Evolutionary conservation across 2,113 vertebrate species (phyloP).

Genomic region (Ailuropoda melanoleuca): DNA sequence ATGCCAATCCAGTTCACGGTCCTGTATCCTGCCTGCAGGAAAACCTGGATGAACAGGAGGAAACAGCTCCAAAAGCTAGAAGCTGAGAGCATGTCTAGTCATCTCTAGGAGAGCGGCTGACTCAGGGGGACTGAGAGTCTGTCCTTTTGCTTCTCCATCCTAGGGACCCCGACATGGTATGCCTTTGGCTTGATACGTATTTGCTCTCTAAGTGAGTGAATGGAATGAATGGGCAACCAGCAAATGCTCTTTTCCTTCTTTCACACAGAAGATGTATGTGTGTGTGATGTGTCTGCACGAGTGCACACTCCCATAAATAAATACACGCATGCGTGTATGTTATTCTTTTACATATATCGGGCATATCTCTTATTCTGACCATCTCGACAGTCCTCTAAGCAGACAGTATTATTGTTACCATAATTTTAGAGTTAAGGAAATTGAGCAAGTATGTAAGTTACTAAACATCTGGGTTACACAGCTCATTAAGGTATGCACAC

Average conservation of each 20-base stretch:
- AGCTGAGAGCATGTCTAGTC: neutral
- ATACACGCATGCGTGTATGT: neutral
- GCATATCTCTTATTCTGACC: neutral
- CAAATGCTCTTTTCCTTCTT: neutral
- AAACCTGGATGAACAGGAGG: neutral
- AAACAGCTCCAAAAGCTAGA: neutral
- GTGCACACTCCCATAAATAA: neutral
- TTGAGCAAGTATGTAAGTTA: neutral
- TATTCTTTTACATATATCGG: neutral
- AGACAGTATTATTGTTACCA: neutral
- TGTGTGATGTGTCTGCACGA: no score
- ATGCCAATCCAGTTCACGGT: neutral
- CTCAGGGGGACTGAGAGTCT: neutral
- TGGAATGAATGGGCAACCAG: neutral
- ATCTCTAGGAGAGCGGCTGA: no score
- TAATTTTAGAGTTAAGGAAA: neutral
- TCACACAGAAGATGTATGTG: neutral
- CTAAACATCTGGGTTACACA: neutral
- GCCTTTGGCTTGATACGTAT: rapidly evolving
- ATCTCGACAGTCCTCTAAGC: neutral
- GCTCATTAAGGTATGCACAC: neutral
- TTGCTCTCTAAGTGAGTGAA: rapidly evolving
- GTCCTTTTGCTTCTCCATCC: neutral
- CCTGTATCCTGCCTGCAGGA: neutral
- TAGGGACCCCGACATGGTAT: neutral